Conservation (phyloP, 2,113 vertebrate species). For the Sorex fumeus region DNA sequence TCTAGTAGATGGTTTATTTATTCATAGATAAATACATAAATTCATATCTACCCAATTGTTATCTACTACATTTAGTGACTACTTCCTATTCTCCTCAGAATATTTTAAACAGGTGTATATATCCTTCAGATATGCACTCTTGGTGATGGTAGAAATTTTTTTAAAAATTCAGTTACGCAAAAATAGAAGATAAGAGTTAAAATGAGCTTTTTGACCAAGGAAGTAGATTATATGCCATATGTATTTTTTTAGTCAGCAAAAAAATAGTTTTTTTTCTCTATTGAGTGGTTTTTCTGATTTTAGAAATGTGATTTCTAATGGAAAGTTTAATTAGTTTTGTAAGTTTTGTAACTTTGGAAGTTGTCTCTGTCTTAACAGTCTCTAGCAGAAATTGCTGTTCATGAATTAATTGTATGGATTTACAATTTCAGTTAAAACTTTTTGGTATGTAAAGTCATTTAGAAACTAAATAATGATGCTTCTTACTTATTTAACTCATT, state of each 20-base stretch:
- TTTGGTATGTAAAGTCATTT: background rate
- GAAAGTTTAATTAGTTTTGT: background rate
- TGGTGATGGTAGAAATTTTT: background rate
- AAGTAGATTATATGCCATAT: background rate
- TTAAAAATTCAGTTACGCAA: background rate
- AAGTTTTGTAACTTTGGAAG: background rate
- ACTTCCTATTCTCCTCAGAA: background rate
- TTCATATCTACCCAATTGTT: background rate
- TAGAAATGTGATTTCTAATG: background rate
- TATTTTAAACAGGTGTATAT: background rate
- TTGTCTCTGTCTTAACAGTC: background rate
- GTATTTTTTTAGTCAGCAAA: background rate
- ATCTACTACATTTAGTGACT: background rate
- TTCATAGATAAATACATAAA: background rate
- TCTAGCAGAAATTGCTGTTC: background rate
- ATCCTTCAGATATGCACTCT: background rate
- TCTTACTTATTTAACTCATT: background rate
- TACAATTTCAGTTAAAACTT: background rate
- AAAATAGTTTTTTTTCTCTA: background rate
- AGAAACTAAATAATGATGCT: background rate
- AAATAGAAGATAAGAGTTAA: background rate
- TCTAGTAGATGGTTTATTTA: background rate
- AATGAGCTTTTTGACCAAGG: background rate
- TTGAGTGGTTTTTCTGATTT: background rate
- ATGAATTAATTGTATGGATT: background rate